phyloP scores from a whole-genome alignment of 2,113 vertebrate species.

The Crotophaga sulcirostris region DNA sequence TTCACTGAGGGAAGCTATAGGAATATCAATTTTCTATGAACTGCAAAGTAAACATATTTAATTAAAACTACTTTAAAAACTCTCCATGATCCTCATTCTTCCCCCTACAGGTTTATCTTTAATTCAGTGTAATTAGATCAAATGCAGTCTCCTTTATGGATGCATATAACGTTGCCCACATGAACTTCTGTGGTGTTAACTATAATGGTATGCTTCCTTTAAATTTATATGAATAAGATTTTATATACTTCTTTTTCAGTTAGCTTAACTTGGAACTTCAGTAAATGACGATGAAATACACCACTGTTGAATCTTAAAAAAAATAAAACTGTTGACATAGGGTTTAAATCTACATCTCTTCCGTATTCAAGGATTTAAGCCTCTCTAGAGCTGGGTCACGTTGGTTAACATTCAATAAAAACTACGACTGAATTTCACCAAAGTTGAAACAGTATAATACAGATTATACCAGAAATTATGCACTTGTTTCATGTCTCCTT shows the following conservation, averaged over 20 bases:
- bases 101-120: slow-evolving; percentile 1
- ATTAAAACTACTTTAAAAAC: slow-evolving; percentile 55
- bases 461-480: not conserved
- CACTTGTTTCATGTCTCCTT: not conserved
- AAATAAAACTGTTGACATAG: not conserved
- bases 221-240: not conserved
- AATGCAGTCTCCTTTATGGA: not conserved
- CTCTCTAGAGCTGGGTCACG: not conserved
- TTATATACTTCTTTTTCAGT: not conserved
- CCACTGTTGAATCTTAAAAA: not conserved
- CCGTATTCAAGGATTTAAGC: not conserved
- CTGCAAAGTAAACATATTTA: slow-evolving; percentile 57
- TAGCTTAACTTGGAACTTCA: not conserved
- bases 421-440: not conserved
- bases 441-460: not conserved
- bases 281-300: not conserved
- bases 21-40: slow-evolving; percentile 38
- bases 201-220: not conserved
- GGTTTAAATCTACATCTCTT: not conserved
- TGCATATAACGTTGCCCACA: not conserved
- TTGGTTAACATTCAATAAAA: not conserved
- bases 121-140: slow-evolving; percentile 42
- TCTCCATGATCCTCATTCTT: slow-evolving; percentile 21
- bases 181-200: not conserved
- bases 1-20: slow-evolving; percentile 27